Evolutionary conservation across 2,113 vertebrate species (phyloP).

Genomic region (Thinocorus orbignyianus): DNA sequence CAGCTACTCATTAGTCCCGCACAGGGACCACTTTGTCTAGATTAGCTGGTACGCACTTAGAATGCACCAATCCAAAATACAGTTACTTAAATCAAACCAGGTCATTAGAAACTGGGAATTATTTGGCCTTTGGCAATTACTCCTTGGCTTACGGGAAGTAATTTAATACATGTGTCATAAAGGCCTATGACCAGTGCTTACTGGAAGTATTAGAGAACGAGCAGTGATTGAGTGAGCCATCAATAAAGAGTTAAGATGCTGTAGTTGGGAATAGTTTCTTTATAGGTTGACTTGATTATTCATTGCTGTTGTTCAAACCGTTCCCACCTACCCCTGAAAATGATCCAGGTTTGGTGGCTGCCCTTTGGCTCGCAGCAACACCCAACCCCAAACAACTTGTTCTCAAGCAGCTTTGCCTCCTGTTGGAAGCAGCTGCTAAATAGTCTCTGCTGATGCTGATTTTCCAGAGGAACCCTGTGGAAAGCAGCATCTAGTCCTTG

Average conservation of each 20-base stretch:
- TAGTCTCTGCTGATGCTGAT: fast-evolving
- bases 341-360: background rate
- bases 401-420: background rate
- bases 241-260: background rate
- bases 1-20: background rate
- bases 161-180: background rate
- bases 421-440: too few species aligned
- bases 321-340: background rate
- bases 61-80: background rate
- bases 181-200: background rate
- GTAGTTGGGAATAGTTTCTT: background rate
- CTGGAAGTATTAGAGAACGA: background rate
- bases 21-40: background rate
- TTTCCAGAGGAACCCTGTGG: background rate
- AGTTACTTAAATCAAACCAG: background rate
- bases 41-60: background rate
- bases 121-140: background rate
- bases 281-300: background rate
- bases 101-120: background rate
- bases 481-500: background rate
- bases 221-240: background rate
- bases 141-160: background rate
- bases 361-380: background rate
- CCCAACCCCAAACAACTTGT: background rate
- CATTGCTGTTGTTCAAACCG: background rate